Evolutionary conservation across 37 sponge, comb jelly and placozoan genomes (phyloP).

Genomic region (Axinella damicornis): DNA sequence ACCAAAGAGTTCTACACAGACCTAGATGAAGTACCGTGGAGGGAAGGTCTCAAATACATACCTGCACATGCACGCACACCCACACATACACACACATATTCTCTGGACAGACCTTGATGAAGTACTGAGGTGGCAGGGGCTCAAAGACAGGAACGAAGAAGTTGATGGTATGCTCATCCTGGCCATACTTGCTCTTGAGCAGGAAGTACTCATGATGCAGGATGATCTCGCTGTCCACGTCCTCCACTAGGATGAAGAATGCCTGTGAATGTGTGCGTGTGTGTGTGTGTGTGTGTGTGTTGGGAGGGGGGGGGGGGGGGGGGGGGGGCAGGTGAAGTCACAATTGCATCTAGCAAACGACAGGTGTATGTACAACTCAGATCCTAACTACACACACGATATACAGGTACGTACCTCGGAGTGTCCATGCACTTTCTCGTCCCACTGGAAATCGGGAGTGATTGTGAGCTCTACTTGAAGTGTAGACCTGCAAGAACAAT

Average conservation of each 20-base stretch:
- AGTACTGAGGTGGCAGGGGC: slow-evolving; percentile 99
- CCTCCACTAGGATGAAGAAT: slow-evolving; percentile 99
- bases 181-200: slow-evolving; percentile 92
- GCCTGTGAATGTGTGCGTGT: slow-evolving; percentile 56
- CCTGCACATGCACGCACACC: too few species aligned
- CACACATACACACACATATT: too few species aligned
- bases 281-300: background rate
- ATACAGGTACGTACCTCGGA: slow-evolving; percentile 68
- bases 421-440: slow-evolving; percentile 95
- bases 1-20: too few species aligned
- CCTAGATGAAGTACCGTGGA: too few species aligned
- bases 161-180: slow-evolving; percentile 90
- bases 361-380: background rate
- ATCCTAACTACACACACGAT: background rate
- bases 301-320: too few species aligned
- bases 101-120: slow-evolving; percentile 85
- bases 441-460: slow-evolving; percentile 99
- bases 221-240: slow-evolving; percentile 95
- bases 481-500: slow-evolving; percentile 73
- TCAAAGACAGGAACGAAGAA: slow-evolving; percentile 99
- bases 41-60: too few species aligned
- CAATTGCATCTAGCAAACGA: too few species aligned
- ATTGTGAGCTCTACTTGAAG: slow-evolving; percentile 97
- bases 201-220: slow-evolving; percentile 98
- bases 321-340: too few species aligned